phyloP scores from a whole-genome alignment of 1,140 invertebrate genomes.

The Brachystomella parvula region DNA sequence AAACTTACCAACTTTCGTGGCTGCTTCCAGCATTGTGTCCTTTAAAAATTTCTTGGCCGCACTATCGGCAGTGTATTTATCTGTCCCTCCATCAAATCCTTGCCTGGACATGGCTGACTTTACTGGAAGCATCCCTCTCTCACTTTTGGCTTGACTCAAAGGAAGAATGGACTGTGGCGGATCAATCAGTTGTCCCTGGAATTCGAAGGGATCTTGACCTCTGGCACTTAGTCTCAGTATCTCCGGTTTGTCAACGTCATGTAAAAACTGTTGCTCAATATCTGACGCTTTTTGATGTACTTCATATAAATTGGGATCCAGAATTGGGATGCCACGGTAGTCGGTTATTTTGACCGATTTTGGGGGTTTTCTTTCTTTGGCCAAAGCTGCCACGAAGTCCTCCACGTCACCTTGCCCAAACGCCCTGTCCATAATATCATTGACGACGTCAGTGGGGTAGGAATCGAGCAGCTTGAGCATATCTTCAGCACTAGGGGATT shows the following conservation, averaged over 20 bases:
- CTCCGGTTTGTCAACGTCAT: constrained; percentile 3
- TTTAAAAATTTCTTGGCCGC: not conserved
- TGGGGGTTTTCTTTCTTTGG: not conserved
- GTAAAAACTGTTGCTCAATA: not conserved
- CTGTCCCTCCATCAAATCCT: not conserved
- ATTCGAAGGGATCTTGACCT: not conserved
- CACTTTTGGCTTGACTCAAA: not conserved
- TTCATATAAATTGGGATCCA: not conserved
- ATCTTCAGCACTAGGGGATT: not conserved
- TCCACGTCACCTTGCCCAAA: not conserved
- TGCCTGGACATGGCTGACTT: not conserved
- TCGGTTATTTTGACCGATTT: not conserved
- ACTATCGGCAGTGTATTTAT: not conserved
- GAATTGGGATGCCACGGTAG: not conserved
- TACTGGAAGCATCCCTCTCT: not conserved
- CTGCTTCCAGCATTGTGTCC: constrained; percentile 7
- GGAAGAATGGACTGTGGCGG: not conserved
- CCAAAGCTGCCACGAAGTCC: not conserved
- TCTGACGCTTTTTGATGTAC: not conserved
- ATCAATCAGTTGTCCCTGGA: not conserved
- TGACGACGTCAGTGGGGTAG: not conserved
- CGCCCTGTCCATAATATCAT: not conserved
- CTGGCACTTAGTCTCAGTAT: not conserved
- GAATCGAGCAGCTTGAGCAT: not conserved
- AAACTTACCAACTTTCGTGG: not conserved